A percentile compares a stretch with the other conserved stretches of the same genome.
Conservation (phyloP, 2,113 vertebrate species). For the Budorcas taxicolor region DNA sequence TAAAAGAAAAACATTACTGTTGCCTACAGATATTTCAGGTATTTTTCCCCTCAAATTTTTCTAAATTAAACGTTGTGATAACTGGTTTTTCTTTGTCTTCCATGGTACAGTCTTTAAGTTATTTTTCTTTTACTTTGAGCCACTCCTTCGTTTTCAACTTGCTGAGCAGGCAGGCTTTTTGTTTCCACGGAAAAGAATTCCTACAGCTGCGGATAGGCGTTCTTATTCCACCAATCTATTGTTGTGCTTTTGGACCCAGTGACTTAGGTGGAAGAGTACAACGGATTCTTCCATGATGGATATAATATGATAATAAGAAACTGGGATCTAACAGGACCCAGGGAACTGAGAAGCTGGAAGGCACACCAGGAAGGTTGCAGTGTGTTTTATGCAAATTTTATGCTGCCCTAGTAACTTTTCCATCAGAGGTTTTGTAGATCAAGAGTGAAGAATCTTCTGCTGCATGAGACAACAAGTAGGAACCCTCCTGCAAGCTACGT, state of each 20-base stretch:
- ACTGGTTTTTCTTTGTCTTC: conserved; percentile 57
- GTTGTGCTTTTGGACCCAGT: conserved; percentile 23
- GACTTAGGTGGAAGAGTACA: conserved; percentile 89
- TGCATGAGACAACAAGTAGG: not conserved
- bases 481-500: not conserved
- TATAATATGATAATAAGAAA: conserved; percentile 86
- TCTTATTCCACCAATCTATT: conserved; percentile 71
- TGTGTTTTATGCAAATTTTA: conserved; percentile 89
- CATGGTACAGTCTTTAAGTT: conserved; percentile 72
- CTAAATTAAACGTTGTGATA: conserved; percentile 27
- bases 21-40: not conserved
- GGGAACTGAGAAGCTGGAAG: conserved; percentile 81
- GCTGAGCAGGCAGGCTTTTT: conserved; percentile 63
- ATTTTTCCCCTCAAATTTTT: not conserved
- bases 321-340: conserved; percentile 91
- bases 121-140: conserved; percentile 75
- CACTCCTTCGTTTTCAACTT: conserved; percentile 69
- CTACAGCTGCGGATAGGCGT: conserved; percentile 41
- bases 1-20: not conserved
- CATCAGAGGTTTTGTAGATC: conserved; percentile 82
- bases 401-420: conserved; percentile 73
- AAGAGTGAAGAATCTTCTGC: conserved; percentile 87
- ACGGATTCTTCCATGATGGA: conserved; percentile 83
- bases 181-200: conserved; percentile 72
- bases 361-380: conserved; percentile 77